Conservation (phyloP, 2,888 invertebrate genomes). For the Eilema caniola region DNA sequence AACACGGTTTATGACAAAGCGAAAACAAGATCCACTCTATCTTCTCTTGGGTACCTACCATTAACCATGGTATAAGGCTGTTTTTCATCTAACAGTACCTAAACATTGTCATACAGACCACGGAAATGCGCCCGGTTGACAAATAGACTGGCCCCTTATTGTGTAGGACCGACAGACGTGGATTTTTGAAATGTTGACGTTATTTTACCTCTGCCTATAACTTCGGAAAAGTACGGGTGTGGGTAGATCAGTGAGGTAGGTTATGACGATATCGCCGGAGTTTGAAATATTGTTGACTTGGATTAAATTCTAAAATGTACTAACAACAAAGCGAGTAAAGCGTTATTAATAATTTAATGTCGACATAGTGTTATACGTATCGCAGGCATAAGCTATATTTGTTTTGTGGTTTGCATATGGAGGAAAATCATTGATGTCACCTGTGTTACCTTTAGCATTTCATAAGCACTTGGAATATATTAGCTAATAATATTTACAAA, state of each 20-base stretch:
- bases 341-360: not conserved
- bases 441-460: constrained; percentile 17
- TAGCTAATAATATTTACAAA: constrained; percentile 12
- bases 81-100: not conserved
- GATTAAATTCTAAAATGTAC: not conserved
- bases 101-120: not conserved
- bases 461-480: constrained; percentile 11
- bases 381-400: constrained; percentile 16
- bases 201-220: not conserved
- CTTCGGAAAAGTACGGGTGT: not conserved
- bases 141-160: not conserved
- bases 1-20: not conserved
- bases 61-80: not conserved
- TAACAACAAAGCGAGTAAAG: too few relatives aligned
- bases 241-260: not conserved
- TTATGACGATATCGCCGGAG: not conserved
- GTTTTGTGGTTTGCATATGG: constrained; percentile 14
- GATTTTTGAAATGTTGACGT: too few relatives aligned
- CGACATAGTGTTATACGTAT: constrained; percentile 8
- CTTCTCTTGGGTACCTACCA: not conserved
- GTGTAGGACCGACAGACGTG: not conserved
- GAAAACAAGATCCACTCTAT: not conserved
- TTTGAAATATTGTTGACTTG: constrained; percentile 1
- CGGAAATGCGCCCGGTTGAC: not conserved
- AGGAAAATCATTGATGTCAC: constrained; percentile 21